Evolutionary conservation across 2,888 invertebrate species (phyloP).

Genomic region (Drosophila formosana): DNA sequence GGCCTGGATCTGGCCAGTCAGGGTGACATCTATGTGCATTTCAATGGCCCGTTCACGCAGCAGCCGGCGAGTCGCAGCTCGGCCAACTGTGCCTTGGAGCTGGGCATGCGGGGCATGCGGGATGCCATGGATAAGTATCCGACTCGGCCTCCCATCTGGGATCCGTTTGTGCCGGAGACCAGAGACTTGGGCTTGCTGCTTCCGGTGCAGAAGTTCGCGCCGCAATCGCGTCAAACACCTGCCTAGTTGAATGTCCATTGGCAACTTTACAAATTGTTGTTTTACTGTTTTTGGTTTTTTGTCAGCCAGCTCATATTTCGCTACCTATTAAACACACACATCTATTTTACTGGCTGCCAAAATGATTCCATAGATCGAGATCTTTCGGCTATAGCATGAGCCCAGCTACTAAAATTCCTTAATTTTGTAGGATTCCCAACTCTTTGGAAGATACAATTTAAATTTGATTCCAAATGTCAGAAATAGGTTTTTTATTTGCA

Average conservation of each 20-base stretch:
- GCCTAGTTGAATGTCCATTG: conserved; percentile 41
- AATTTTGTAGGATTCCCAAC: no score
- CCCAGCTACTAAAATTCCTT: no score
- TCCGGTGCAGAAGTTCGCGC: conserved; percentile 17
- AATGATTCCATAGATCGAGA: no score
- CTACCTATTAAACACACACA: conserved; percentile 12
- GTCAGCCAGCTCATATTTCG: conserved; percentile 23
- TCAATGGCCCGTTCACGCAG: conserved; percentile 68
- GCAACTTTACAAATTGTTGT: conserved; percentile 47
- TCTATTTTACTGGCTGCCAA: not conserved
- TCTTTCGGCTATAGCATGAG: no score
- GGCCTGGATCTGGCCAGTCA: conserved; percentile 62
- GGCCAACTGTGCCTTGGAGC: conserved; percentile 52
- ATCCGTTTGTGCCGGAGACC: conserved; percentile 63
- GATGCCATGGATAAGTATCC: conserved; percentile 55
- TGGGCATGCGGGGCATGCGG: conserved; percentile 71
- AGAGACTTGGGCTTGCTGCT: conserved; percentile 50
- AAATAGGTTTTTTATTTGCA: no score
- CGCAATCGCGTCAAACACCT: conserved; percentile 19
- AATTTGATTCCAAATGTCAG: no score
- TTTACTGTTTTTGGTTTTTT: conserved; percentile 32
- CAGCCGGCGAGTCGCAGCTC: conserved; percentile 53
- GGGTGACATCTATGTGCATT: conserved; percentile 70
- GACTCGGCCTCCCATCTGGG: conserved; percentile 55
- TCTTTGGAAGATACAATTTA: no score